These are phyloP conservation scores for Carettochelys insculpta DNA, from an alignment of 2,113 vertebrate genomes.

Conservation along the genomic window DNA sequence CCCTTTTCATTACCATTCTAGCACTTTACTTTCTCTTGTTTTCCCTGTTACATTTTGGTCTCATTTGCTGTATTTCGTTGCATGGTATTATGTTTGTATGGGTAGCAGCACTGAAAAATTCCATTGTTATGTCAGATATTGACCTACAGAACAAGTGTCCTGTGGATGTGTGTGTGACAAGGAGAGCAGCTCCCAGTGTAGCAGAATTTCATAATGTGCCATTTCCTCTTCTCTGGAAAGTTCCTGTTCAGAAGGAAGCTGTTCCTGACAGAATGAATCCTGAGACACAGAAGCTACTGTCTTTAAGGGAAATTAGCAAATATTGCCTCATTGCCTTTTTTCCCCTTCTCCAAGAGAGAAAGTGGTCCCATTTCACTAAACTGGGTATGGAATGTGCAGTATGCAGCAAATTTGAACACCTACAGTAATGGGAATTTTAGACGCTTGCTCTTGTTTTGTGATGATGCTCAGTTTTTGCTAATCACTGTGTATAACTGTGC, in stretches of 20 bases:
- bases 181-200: too few relatives aligned
- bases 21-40: background rate
- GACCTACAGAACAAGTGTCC: background rate
- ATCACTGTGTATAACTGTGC: background rate
- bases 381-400: background rate
- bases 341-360: background rate
- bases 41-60: background rate
- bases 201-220: background rate
- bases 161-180: too few relatives aligned
- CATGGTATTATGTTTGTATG: background rate
- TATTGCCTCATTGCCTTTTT: background rate
- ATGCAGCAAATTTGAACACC: background rate
- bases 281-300: background rate
- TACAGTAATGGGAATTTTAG: background rate
- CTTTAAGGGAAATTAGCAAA: too few relatives aligned
- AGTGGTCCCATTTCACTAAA: background rate
- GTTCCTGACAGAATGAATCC: background rate
- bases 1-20: background rate
- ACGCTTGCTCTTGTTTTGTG: background rate
- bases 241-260: background rate
- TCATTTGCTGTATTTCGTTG: background rate
- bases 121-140: background rate
- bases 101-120: background rate
- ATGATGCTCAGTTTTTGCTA: background rate
- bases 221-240: background rate